phyloP scores from a whole-genome alignment of 2,113 vertebrate species.

The Heteronetta atricapilla region DNA sequence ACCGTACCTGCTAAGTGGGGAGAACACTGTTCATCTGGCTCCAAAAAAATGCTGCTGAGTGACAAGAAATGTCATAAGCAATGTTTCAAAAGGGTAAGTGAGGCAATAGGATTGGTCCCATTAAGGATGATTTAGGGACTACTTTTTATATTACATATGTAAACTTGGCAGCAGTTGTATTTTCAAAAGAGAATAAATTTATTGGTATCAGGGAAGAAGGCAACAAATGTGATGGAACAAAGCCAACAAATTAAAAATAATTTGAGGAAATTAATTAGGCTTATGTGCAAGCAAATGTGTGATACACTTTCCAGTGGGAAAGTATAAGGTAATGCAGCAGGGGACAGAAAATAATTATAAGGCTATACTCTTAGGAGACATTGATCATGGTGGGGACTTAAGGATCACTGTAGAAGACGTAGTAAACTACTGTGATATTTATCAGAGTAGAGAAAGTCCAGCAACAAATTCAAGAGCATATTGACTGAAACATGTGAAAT shows the following conservation, averaged over 20 bases:
- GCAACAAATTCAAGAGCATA: constrained; percentile 26
- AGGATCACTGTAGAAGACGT: neutral
- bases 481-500: constrained; percentile 11
- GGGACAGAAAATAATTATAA: constrained; percentile 51
- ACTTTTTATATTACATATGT: neutral
- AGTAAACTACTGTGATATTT: neutral
- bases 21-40: neutral
- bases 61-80: neutral
- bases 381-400: neutral
- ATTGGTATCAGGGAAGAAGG: neutral
- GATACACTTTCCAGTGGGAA: constrained; percentile 44
- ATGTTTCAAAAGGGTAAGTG: neutral
- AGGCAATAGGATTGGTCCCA: neutral
- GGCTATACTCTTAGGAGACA: neutral
- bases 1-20: neutral
- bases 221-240: constrained; percentile 40
- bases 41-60: neutral
- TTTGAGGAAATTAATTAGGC: constrained; percentile 71
- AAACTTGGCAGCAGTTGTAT: constrained; percentile 23
- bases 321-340: constrained; percentile 15
- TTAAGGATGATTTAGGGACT: constrained; percentile 18
- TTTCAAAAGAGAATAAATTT: constrained; percentile 31
- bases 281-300: constrained; percentile 30
- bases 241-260: constrained; percentile 66
- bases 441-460: neutral